Base-by-base conservation (phyloP, 2,797 vertebrate genomes). In the Pelodytes ibericus region DNA sequence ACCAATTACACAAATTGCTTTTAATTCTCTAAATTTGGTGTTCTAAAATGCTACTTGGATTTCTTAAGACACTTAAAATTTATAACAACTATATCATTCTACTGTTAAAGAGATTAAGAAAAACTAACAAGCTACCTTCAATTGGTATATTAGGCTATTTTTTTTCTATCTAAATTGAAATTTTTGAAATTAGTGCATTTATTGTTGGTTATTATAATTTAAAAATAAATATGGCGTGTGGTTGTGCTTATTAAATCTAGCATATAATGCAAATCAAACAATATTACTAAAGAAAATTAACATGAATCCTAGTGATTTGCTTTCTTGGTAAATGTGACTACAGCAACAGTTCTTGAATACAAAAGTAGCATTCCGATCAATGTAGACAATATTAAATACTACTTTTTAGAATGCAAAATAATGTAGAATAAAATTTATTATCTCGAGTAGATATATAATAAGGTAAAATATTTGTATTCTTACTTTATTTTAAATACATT, bases 231-330 rank as follows among this genome's bases (percentile, higher is more conserved):
- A 84, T 85, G 81, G 86, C 88, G 90, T 68, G 86, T 88, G 86
- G 84, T 86, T 89, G 84, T 87, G 86, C 84, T 85, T 89, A 88
- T 87, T 88, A 88, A 90, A 90, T 85, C 82, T 88, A 83, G 86
- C 86, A 84, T 83, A 84, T 81, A 83, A 80, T 80, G 82, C 79
- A 88, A 91, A 89, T 85, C 87, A 90, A 84, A 87, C 84, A 86
- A 25, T 64, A 44, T 76, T 31, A 2, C 26, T 71, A 67, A 6
- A 68, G 5, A 27, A 64, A 78, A 60, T 69, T 20, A 62, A 30
- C 57, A 68, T 41, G 36, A 25, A 56, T 56, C 24, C 16, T 3
- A n/a, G 24, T 20, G 2, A 39, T 36, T 30, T 20, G 25, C 53
- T 64, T 57, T 16, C 11, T 58, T 65, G 24, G 15, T 47, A 44